Evolutionary conservation across 2,888 invertebrate species (phyloP).

Genomic region (Chrysolina americana): DNA sequence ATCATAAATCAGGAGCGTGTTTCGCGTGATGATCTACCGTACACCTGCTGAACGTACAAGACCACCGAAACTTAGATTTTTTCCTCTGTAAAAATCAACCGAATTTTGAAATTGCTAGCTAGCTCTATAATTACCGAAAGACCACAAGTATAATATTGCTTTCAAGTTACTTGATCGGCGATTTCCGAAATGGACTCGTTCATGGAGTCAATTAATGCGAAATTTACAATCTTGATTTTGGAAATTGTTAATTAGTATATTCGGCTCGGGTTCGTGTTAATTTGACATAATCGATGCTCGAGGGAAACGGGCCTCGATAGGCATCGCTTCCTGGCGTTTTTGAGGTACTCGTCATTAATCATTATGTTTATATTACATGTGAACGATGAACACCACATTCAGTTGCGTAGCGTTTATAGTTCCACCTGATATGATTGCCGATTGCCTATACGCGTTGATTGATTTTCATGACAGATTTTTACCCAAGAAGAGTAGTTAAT

Average conservation of each 20-base stretch:
- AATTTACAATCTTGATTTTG: constrained; percentile 24
- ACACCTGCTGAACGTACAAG: constrained; percentile 12
- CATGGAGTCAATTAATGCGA: constrained; percentile 2
- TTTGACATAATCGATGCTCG: constrained; percentile 18
- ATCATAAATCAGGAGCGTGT: neutral
- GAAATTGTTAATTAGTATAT: constrained; percentile 22
- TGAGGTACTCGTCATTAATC: constrained; percentile 6
- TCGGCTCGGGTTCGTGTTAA: constrained; percentile 16
- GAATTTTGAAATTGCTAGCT: constrained; percentile 18
- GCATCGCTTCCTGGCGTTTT: constrained; percentile 8
- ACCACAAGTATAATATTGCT: neutral
- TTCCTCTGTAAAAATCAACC: neutral
- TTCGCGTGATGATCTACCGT: constrained; percentile 10
- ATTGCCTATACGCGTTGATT: too few relatives aligned
- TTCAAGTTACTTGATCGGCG: neutral
- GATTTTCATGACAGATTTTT: too few relatives aligned
- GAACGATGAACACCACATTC: neutral
- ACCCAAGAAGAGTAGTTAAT: too few relatives aligned
- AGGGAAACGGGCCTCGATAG: constrained; percentile 7
- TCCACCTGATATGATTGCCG: too few relatives aligned
- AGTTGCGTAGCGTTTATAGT: neutral
- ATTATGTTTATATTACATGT: constrained; percentile 8
- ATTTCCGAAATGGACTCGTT: neutral
- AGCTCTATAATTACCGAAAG: constrained; percentile 18
- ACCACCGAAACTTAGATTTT: constrained; percentile 9